Evolutionary conservation across 2,888 invertebrate species (phyloP).

Genomic region (Trichogramma evanescens): DNA sequence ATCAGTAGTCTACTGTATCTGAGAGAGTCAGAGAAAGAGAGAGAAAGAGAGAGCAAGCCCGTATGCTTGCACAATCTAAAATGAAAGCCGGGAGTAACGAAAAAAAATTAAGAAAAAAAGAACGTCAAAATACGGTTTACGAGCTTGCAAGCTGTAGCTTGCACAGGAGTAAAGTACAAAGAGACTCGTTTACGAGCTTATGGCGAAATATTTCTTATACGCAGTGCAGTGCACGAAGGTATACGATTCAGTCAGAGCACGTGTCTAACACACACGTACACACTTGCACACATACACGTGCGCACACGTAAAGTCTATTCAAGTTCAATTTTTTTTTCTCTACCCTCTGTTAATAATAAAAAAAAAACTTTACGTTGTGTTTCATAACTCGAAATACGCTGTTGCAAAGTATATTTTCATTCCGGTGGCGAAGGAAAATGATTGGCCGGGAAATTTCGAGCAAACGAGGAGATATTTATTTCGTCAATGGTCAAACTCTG

Average conservation of each 20-base stretch:
- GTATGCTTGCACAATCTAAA: too few relatives aligned
- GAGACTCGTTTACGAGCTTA: slow-evolving; percentile 28
- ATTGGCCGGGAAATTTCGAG: background rate
- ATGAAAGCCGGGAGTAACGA: too few relatives aligned
- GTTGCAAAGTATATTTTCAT: background rate
- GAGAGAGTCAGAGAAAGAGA: background rate
- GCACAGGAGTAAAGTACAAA: background rate
- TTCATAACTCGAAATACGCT: background rate
- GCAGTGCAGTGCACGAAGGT: slow-evolving; percentile 6
- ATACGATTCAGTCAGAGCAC: slow-evolving; percentile 32
- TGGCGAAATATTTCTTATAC: slow-evolving; percentile 24
- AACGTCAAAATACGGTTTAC: background rate
- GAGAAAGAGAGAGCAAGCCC: background rate
- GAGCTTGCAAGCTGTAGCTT: background rate
- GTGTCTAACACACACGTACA: slow-evolving; percentile 20
- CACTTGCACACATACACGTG: background rate
- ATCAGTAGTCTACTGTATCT: too few relatives aligned
- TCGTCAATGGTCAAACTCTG: slow-evolving; percentile 20
- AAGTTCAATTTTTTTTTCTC: background rate
- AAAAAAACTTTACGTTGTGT: background rate
- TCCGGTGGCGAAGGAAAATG: background rate
- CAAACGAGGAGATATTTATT: slow-evolving; percentile 35
- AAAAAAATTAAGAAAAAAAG: too few relatives aligned
- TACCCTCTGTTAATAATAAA: background rate
- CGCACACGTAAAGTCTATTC: background rate